These are phyloP conservation scores for Scatophagus argus DNA, from an alignment of 2,113 vertebrate genomes.

Conservation along the genomic window DNA sequence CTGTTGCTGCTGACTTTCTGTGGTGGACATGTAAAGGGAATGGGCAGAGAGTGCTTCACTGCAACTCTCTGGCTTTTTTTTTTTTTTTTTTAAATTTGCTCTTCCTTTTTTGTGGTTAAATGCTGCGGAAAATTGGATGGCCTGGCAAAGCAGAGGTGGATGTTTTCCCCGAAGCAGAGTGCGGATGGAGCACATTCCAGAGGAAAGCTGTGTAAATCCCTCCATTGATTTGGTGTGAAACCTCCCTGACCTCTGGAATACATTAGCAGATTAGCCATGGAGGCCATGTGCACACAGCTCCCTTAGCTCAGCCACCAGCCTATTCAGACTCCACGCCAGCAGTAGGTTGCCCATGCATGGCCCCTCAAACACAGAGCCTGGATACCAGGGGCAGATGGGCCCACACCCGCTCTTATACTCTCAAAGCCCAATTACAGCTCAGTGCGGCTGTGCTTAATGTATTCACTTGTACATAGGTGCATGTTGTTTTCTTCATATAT, in stretches of 20 bases:
- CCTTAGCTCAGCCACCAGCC: constrained; percentile 65
- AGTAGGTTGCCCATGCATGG: constrained; percentile 50
- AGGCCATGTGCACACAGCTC: constrained; percentile 72
- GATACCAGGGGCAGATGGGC: constrained; percentile 70
- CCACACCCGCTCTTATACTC: constrained; percentile 36
- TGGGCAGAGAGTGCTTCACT: constrained; percentile 39
- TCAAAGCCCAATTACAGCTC: constrained; percentile 60
- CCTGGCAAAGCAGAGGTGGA: constrained; percentile 79
- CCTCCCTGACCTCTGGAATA: constrained; percentile 86
- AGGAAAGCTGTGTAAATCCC: constrained; percentile 86
- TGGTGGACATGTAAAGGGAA: constrained; percentile 31
- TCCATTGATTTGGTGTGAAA: constrained; percentile 85
- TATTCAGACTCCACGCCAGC: constrained; percentile 66
- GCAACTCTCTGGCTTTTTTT: constrained; percentile 36
- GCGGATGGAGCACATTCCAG: constrained; percentile 84
- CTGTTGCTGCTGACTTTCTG: constrained; percentile 26
- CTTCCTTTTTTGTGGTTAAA: constrained; percentile 79
- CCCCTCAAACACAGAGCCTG: constrained; percentile 55
- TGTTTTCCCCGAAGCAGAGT: constrained; percentile 77
- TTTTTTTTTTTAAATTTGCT: constrained; percentile 21
- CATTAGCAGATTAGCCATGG: constrained; percentile 86
- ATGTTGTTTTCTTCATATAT: constrained; percentile 20
- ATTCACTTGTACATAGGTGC: constrained; percentile 17
- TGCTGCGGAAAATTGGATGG: constrained; percentile 80
- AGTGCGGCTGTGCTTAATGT: constrained; percentile 18